phyloP scores from a whole-genome alignment of 1,140 invertebrate species.

The Ctenoplectra terminalis region DNA sequence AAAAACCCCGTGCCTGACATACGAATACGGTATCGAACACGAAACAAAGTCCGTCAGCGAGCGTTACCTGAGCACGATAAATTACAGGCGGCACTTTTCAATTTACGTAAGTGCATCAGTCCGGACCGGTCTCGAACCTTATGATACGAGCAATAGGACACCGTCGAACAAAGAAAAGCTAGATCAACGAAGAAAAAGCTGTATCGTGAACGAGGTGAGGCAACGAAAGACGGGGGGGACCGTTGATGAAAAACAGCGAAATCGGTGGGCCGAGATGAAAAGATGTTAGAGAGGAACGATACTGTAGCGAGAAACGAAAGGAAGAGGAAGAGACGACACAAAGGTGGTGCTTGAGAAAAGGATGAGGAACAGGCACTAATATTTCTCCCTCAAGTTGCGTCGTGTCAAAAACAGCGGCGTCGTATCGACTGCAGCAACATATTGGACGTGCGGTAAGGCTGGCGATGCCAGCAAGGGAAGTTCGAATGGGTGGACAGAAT shows the following conservation, averaged over 20 bases:
- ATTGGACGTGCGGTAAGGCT: conserved; percentile 41
- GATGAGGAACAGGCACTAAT: conserved; percentile 23
- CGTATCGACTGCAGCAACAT: conserved; percentile 50
- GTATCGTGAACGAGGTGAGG: not conserved
- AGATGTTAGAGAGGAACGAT: too few relatives aligned
- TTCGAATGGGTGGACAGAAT: not conserved
- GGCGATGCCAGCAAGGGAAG: not conserved
- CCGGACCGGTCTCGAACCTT: conserved; percentile 5
- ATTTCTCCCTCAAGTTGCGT: conserved; percentile 37
- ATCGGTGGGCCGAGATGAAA: too few relatives aligned
- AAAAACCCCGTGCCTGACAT: too few relatives aligned
- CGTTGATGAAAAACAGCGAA: too few relatives aligned
- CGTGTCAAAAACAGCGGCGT: conserved; percentile 42
- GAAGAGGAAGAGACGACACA: too few relatives aligned
- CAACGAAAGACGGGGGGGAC: not conserved
- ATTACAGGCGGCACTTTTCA: conserved; percentile 53
- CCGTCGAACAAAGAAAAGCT: not conserved
- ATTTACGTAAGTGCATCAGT: conserved; percentile 55
- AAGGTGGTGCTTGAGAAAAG: too few relatives aligned
- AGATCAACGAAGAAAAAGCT: not conserved
- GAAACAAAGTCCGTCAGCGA: not conserved
- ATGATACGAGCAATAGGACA: not conserved
- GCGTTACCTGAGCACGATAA: conserved; percentile 24
- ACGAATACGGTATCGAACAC: not conserved
- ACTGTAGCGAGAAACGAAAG: too few relatives aligned